Percentiles rank a stretch among this genome's conserved stretches.
These are phyloP conservation scores for Nilaparvata lugens DNA, from an alignment of 1,140 invertebrate species.

Conservation along the genomic window DNA sequence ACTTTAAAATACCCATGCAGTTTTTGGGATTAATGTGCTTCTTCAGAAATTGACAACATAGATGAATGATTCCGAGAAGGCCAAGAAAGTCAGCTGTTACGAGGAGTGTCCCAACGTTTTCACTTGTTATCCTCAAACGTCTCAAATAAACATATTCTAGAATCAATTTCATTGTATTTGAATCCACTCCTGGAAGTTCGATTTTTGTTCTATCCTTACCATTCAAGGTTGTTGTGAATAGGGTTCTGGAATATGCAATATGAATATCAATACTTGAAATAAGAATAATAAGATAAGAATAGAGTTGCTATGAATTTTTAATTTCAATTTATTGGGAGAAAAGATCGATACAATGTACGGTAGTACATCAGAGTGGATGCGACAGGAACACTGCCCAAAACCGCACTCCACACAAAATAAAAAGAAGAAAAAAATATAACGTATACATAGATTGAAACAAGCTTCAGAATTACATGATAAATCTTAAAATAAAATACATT, in stretches of 20 bases:
- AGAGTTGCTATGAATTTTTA: no score
- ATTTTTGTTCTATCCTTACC: slow-evolving; percentile 56
- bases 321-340: no score
- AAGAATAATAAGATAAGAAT: no score
- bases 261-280: no score
- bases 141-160: slow-evolving; percentile 76
- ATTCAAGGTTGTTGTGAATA: slow-evolving; percentile 74
- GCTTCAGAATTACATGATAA: no score
- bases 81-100: slow-evolving; percentile 69
- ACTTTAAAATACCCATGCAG: slow-evolving; percentile 71
- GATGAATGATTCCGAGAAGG: slow-evolving; percentile 62
- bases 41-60: slow-evolving; percentile 64
- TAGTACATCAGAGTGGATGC: no score
- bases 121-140: slow-evolving; percentile 52
- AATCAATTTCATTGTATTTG: slow-evolving; percentile 60
- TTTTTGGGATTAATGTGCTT: slow-evolving; percentile 57
- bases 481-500: no score
- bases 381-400: no score
- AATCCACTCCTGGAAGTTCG: slow-evolving; percentile 61
- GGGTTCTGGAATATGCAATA: slow-evolving; percentile 48
- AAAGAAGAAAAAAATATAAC: no score
- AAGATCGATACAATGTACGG: no score
- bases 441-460: no score
- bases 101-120: slow-evolving; percentile 68
- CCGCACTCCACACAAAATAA: no score